These are phyloP conservation scores for Isotomurus palustris DNA, from an alignment of 2,888 invertebrate genomes.

Conservation along the genomic window DNA sequence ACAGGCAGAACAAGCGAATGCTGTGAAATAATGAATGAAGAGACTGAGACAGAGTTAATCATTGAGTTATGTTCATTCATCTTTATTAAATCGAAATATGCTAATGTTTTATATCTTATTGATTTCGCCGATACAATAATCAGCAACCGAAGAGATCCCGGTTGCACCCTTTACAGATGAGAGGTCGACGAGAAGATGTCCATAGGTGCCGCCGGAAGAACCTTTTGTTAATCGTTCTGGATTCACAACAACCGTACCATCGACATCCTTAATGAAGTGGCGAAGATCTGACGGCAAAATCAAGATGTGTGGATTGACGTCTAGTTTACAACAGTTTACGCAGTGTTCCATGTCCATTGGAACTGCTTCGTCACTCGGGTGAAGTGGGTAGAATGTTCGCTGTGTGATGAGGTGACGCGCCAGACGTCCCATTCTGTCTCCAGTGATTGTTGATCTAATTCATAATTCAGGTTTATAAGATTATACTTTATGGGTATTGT, in stretches of 20 bases:
- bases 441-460: slow-evolving; percentile 51
- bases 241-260: slow-evolving; percentile 75
- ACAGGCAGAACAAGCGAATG: not conserved
- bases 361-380: slow-evolving; percentile 65
- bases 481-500: not conserved
- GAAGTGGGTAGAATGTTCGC: slow-evolving; percentile 74
- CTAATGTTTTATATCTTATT: slow-evolving; percentile 54
- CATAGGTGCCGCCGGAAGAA: slow-evolving; percentile 69
- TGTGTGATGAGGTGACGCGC: slow-evolving; percentile 71
- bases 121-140: slow-evolving; percentile 55
- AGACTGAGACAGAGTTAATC: too few species aligned
- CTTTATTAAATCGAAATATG: too few species aligned
- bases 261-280: slow-evolving; percentile 72
- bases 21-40: too few species aligned
- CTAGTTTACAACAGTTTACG: slow-evolving; percentile 66
- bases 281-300: slow-evolving; percentile 79
- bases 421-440: slow-evolving; percentile 70
- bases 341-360: slow-evolving; percentile 68
- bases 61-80: too few species aligned
- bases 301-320: slow-evolving; percentile 72
- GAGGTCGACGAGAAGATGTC: slow-evolving; percentile 60
- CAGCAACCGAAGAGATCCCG: slow-evolving; percentile 49
- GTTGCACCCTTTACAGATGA: slow-evolving; percentile 42
- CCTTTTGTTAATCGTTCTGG: slow-evolving; percentile 77
- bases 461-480: not conserved